Base-by-base conservation (phyloP, 2,888 invertebrate genomes). In the Creontiades dilutus region DNA sequence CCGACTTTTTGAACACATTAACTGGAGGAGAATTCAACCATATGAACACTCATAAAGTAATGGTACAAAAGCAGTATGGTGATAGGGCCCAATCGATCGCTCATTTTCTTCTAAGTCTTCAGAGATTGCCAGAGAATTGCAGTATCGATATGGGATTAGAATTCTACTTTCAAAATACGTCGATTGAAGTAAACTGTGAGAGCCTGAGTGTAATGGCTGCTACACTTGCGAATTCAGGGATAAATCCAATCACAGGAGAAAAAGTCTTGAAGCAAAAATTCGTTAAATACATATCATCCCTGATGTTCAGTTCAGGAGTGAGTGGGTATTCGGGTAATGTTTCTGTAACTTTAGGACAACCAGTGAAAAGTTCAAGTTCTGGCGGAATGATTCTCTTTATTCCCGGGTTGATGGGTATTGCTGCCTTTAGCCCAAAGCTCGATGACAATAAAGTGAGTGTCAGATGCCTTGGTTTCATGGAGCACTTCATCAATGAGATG, bases 181-280 rank as follows among this genome's bases (percentile, higher is more conserved):
- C 82, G 12, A 80, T 76, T 14, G 90, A 90, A 82, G 87, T 90
- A 12, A 86, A 81, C n/a, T 28, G 87, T 37, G 90, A 90, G 12
- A 87, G 90, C 48, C 27, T 90, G 14, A 87, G 90, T 27, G 46
- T 90, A 23, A 90, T 91, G 52, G 91, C 85, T 14, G 91, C 90
- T 7, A 89, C 90, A 14, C 52, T 91, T 11, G 91, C 91, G 14
- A 90, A 91, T 68, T 57, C 88, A 16, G 91, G 91, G n/a, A 48
- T 82, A 11, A 89, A 89, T 46, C 89, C 90, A 16, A 12, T 90
- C 12, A 90, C 88, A 16, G 47, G 28, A 0, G 52, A 76, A n/a
- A 37, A 80, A 23, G n/a, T 91, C 0, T 47, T 90, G 4, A 52
- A 80, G 27, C 19, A 57, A 16, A 57, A 80, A 14, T 37, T 47